Conservation (phyloP, 2,888 invertebrate genomes). For the Acrocyrtus sp. region DNA sequence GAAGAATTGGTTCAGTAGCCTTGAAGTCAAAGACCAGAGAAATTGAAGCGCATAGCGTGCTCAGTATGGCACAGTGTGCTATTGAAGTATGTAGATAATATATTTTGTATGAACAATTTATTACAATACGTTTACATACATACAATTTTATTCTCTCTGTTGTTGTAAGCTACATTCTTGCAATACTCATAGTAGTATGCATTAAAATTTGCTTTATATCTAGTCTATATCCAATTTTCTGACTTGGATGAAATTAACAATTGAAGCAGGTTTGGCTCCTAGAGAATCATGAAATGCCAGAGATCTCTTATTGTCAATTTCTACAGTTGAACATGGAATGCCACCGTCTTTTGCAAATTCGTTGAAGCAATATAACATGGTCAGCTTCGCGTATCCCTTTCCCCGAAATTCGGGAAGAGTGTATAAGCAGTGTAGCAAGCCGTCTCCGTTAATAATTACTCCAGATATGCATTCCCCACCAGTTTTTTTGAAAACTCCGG, state of each 20-base stretch:
- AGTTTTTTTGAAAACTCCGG: slow-evolving; percentile 21
- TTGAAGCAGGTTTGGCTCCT: slow-evolving; percentile 19
- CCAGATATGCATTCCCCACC: slow-evolving; percentile 37
- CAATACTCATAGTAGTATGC: too few relatives aligned
- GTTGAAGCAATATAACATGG: slow-evolving; percentile 28
- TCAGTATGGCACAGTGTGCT: too few relatives aligned
- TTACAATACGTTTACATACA: too few relatives aligned
- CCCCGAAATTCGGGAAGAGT: slow-evolving; percentile 25
- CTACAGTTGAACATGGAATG: slow-evolving; percentile 33
- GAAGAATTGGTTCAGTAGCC: too few relatives aligned
- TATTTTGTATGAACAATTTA: too few relatives aligned
- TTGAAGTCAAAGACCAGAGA: too few relatives aligned
- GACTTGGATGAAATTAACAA: slow-evolving; percentile 25
- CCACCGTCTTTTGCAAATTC: slow-evolving; percentile 31
- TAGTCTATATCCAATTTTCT: not conserved
- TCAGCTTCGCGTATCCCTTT: slow-evolving; percentile 27
- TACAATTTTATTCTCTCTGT: too few relatives aligned
- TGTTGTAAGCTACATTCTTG: too few relatives aligned
- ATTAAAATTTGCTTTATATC: too few relatives aligned
- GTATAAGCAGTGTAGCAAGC: slow-evolving; percentile 22
- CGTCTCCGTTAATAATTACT: slow-evolving; percentile 14
- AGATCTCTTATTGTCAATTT: slow-evolving; percentile 20
- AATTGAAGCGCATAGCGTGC: too few relatives aligned
- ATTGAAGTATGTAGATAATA: too few relatives aligned
- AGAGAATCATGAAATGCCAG: slow-evolving; percentile 29